Conservation (phyloP, 92 coral and sea anemone species). For the Phenganax stokvisi region DNA sequence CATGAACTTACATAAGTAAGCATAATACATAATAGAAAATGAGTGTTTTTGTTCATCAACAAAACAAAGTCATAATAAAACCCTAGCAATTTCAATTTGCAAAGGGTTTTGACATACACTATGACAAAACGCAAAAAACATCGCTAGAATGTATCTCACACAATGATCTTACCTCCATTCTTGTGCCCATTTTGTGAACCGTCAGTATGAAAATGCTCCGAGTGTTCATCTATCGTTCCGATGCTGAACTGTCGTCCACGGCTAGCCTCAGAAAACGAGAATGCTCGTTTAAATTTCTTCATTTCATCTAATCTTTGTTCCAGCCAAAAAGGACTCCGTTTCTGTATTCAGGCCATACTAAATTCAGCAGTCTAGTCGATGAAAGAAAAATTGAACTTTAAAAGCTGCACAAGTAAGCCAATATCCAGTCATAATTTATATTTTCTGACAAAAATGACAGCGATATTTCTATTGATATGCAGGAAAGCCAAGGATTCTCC, state of each 20-base stretch:
- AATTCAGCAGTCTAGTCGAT: background rate
- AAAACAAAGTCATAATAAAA: too few relatives aligned
- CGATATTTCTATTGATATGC: background rate
- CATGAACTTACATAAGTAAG: too few relatives aligned
- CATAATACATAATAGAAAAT: too few relatives aligned
- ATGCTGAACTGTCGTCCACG: slow-evolving; percentile 29
- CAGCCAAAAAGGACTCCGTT: background rate
- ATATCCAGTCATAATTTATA: slow-evolving; percentile 12
- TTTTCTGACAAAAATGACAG: slow-evolving; percentile 15
- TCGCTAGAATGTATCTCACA: too few relatives aligned
- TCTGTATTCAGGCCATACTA: slow-evolving; percentile 25
- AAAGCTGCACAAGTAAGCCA: slow-evolving; percentile 1
- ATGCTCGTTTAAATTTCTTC: slow-evolving; percentile 38
- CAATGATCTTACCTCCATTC: slow-evolving; percentile 2
- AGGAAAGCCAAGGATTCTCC: background rate
- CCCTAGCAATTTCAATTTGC: too few relatives aligned
- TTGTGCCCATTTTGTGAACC: slow-evolving; percentile 31
- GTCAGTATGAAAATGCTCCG: slow-evolving; percentile 6
- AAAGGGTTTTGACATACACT: too few relatives aligned
- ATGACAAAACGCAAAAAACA: too few relatives aligned
- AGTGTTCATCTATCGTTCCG: slow-evolving; percentile 28
- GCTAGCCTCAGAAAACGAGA: slow-evolving; percentile 31
- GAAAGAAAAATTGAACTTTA: background rate
- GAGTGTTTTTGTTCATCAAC: too few relatives aligned
- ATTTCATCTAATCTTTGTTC: background rate